Percentiles rank a stretch among this genome's conserved stretches.
These are phyloP conservation scores for Drosophila repletoides DNA, from an alignment of 1,140 invertebrate genomes.

Conservation along the genomic window DNA sequence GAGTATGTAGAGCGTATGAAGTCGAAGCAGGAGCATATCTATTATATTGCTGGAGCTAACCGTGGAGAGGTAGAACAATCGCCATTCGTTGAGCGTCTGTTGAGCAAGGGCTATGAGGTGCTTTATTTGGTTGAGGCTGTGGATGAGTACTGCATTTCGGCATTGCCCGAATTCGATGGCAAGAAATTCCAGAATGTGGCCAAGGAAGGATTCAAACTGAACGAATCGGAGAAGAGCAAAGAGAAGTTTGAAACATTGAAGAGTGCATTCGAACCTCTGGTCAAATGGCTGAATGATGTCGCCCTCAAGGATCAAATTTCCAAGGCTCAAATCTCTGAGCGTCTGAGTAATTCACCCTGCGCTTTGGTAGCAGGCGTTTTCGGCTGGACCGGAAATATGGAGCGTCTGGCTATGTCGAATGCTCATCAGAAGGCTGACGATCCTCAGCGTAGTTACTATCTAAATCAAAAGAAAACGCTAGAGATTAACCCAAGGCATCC, in stretches of 20 bases:
- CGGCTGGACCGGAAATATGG: conserved; percentile 99
- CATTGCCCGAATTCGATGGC: conserved; percentile 98
- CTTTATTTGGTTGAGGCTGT: conserved; percentile 98
- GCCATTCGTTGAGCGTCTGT: conserved; percentile 96
- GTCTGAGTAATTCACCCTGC: conserved; percentile 96
- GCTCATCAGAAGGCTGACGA: conserved; percentile 98
- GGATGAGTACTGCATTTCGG: conserved; percentile 98
- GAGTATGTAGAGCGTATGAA: conserved; percentile 99
- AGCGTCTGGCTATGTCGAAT: conserved; percentile 96
- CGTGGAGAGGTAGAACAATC: conserved; percentile 95
- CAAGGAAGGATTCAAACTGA: conserved; percentile 97
- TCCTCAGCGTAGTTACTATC: conserved; percentile 94
- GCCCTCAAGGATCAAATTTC: conserved; percentile 92
- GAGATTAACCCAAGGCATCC: conserved; percentile 99
- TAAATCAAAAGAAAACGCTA: conserved; percentile 98
- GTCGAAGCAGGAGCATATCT: conserved; percentile 97
- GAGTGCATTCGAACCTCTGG: conserved; percentile 93
- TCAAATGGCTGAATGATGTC: conserved; percentile 94
- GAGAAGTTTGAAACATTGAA: conserved; percentile 91
- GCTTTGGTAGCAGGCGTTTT: conserved; percentile 98
- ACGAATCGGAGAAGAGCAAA: conserved; percentile 92
- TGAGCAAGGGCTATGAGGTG: conserved; percentile 98
- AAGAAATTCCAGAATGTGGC: conserved; percentile 99
- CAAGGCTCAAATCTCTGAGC: conserved; percentile 94
- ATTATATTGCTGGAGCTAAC: conserved; percentile 96